Percentiles rank a stretch among this genome's conserved stretches.
These are phyloP conservation scores for Latrodectus geometricus DNA, from an alignment of 1,140 invertebrate species.

Conservation along the genomic window DNA sequence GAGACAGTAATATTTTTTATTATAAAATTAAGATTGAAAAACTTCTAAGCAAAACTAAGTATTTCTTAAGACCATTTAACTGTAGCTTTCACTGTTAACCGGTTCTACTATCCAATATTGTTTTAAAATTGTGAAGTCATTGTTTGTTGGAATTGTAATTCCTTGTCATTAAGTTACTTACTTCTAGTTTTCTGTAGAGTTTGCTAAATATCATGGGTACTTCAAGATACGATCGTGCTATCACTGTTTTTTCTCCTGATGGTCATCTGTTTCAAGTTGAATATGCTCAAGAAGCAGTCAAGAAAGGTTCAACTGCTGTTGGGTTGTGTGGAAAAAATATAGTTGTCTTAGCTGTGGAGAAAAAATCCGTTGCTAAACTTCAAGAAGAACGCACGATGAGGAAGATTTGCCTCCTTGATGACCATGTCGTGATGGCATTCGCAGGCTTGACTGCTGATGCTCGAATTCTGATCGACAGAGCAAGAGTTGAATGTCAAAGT, in stretches of 20 bases:
- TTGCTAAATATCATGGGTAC: slow-evolving; percentile 63
- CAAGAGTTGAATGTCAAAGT: slow-evolving; percentile 98
- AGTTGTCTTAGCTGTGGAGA: slow-evolving; percentile 98
- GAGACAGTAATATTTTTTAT: too few species aligned
- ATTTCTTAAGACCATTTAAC: neutral
- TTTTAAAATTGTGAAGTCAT: slow-evolving; percentile 48
- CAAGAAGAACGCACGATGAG: slow-evolving; percentile 99
- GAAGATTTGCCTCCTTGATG: slow-evolving; percentile 98
- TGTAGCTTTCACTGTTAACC: neutral
- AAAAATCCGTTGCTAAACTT: slow-evolving; percentile 98
- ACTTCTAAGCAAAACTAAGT: too few species aligned
- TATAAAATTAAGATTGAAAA: too few species aligned
- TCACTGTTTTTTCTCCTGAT: slow-evolving; percentile 99
- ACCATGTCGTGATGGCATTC: slow-evolving; percentile 99
- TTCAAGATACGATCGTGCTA: slow-evolving; percentile 93
- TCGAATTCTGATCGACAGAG: slow-evolving; percentile 95
- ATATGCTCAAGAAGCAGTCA: slow-evolving; percentile 99
- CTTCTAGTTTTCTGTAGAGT: slow-evolving; percentile 14
- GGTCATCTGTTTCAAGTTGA: slow-evolving; percentile 99
- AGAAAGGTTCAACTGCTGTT: slow-evolving; percentile 99
- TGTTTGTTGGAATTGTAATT: neutral
- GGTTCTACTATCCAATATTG: slow-evolving; percentile 7
- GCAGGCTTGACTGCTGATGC: slow-evolving; percentile 99
- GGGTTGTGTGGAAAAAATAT: slow-evolving; percentile 95
- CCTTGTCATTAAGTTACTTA: neutral